Conservation (phyloP, 37 sponge, comb jelly and placozoan genomes). For the Hormiphora californensis region DNA sequence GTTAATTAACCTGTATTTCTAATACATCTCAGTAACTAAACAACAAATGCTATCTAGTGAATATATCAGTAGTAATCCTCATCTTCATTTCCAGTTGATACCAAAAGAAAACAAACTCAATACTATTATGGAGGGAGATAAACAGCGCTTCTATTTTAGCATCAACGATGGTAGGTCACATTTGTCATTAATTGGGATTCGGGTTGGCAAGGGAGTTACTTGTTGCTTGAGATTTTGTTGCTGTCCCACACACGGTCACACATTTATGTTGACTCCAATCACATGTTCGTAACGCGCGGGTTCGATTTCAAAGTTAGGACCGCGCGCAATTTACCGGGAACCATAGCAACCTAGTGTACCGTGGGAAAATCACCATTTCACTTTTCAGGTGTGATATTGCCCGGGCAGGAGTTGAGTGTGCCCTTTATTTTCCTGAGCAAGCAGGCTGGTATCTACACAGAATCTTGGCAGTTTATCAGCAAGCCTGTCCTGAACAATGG, state of each 20-base stretch:
- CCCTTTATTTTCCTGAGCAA: constrained; percentile 87
- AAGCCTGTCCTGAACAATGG: constrained; percentile 70
- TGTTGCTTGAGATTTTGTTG: too few relatives aligned
- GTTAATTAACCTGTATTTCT: too few relatives aligned
- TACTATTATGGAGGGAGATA: constrained; percentile 60
- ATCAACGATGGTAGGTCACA: constrained; percentile 69
- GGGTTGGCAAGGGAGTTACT: too few relatives aligned
- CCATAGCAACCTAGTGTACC: too few relatives aligned
- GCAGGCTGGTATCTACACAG: constrained; percentile 80
- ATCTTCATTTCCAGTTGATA: constrained; percentile 58
- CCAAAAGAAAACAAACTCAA: constrained; percentile 65
- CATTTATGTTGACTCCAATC: not conserved
- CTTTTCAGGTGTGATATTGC: constrained; percentile 75
- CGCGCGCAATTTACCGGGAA: too few relatives aligned
- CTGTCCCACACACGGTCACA: not conserved
- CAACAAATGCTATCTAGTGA: too few relatives aligned
- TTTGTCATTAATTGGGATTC: too few relatives aligned
- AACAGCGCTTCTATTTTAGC: constrained; percentile 89
- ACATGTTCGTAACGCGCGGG: too few relatives aligned
- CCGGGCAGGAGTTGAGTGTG: constrained; percentile 65
- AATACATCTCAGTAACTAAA: too few relatives aligned
- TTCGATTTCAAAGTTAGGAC: too few relatives aligned
- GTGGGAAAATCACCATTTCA: too few relatives aligned
- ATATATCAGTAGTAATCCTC: too few relatives aligned
- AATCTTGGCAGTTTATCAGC: constrained; percentile 77